These are phyloP conservation scores for Diadema setosum DNA, from an alignment of 35 echinoderm and acorn worm species.

Conservation along the genomic window DNA sequence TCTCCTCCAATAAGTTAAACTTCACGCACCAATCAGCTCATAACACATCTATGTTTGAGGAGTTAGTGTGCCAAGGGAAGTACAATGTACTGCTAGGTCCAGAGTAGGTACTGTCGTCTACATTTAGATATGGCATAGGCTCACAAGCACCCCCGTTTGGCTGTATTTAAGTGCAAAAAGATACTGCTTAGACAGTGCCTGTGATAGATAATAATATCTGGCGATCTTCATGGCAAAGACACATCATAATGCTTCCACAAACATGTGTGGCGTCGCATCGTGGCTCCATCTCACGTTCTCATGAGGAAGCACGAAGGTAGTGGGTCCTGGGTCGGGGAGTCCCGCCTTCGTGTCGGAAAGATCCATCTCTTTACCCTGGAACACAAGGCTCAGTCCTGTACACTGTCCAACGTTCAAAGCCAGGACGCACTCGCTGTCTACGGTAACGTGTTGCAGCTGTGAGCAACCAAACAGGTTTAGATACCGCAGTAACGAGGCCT, in stretches of 20 bases:
- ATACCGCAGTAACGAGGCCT: slow-evolving; percentile 39
- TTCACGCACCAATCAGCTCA: too few relatives aligned
- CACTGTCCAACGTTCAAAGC: slow-evolving; percentile 84
- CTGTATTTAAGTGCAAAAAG: background rate
- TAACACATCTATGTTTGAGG: too few relatives aligned
- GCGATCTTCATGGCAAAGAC: background rate
- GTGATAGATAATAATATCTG: background rate
- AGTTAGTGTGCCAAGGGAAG: too few relatives aligned
- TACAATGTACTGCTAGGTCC: too few relatives aligned
- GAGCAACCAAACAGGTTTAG: slow-evolving; percentile 89
- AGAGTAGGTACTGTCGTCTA: too few relatives aligned
- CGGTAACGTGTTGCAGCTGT: slow-evolving; percentile 13
- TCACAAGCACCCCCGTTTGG: background rate
- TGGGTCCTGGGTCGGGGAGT: background rate
- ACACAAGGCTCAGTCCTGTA: slow-evolving; percentile 14
- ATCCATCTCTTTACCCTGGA: slow-evolving; percentile 25
- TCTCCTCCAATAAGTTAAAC: too few relatives aligned
- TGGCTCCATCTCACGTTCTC: slow-evolving; percentile 72
- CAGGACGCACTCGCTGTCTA: slow-evolving; percentile 44
- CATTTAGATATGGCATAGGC: too few relatives aligned
- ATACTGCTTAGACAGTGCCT: background rate
- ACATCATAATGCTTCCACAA: background rate
- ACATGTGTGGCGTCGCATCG: slow-evolving; percentile 24
- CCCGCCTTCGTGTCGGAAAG: background rate
- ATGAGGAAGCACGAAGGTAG: slow-evolving; percentile 47